Conservation (phyloP, 2,888 invertebrate genomes). For the Eristalinus aeneus region DNA sequence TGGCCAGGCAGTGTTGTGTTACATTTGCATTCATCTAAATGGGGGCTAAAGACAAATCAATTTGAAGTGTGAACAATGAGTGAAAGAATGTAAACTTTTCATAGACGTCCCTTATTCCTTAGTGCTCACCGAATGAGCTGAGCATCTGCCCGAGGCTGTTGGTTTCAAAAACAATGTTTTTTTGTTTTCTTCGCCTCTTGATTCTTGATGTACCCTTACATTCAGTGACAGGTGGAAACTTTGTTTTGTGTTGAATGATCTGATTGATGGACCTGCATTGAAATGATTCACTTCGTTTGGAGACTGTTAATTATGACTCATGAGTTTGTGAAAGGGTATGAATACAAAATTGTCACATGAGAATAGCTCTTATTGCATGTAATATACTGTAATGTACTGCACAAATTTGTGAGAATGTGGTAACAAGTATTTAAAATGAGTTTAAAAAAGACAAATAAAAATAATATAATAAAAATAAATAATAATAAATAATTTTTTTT, state of each 20-base stretch:
- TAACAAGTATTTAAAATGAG: too few species aligned
- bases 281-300: not conserved
- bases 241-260: not conserved
- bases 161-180: not conserved
- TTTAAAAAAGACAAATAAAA: too few species aligned
- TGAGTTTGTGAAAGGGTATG: not conserved
- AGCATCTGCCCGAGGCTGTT: not conserved
- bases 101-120: not conserved
- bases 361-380: not conserved
- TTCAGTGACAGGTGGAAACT: not conserved
- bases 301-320: not conserved
- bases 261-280: not conserved
- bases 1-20: slow-evolving; percentile 37
- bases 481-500: too few species aligned
- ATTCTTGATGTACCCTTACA: not conserved
- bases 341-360: too few species aligned
- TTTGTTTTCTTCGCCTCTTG: not conserved
- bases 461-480: too few species aligned
- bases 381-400: too few species aligned
- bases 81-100: slow-evolving; percentile 5
- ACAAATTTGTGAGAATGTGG: too few species aligned
- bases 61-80: slow-evolving; percentile 15
- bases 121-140: not conserved
- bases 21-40: slow-evolving; percentile 42
- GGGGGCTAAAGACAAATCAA: slow-evolving; percentile 26